Conservation (phyloP, 1,140 invertebrate genomes). For the Anoplolepis gracilipes region DNA sequence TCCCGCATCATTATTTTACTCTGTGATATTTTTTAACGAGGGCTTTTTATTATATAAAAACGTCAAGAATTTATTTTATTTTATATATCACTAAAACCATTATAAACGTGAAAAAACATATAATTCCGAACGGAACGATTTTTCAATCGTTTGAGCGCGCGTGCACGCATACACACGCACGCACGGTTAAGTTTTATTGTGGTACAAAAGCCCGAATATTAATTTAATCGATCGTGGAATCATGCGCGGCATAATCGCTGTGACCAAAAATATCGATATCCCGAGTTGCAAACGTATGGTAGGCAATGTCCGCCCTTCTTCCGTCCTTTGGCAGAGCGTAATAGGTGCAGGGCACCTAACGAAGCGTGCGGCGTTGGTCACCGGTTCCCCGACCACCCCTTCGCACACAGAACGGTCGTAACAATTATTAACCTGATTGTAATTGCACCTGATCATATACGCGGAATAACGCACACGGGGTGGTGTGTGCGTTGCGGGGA, state of each 20-base stretch:
- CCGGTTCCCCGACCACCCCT: slow-evolving; percentile 42
- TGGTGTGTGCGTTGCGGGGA: slow-evolving; percentile 52
- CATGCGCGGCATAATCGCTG: slow-evolving; percentile 61
- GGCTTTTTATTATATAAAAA: slow-evolving; percentile 53
- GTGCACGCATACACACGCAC: not conserved
- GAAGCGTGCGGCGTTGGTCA: slow-evolving; percentile 66
- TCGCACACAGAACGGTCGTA: slow-evolving; percentile 63
- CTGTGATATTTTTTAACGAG: slow-evolving; percentile 52
- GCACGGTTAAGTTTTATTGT: slow-evolving; percentile 50
- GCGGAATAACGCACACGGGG: slow-evolving; percentile 71
- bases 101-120: slow-evolving; percentile 61
- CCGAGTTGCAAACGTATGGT: slow-evolving; percentile 57
- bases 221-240: slow-evolving; percentile 60
- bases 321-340: slow-evolving; percentile 61
- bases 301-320: slow-evolving; percentile 47
- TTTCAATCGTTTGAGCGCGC: slow-evolving; percentile 54
- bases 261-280: slow-evolving; percentile 62
- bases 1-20: slow-evolving; percentile 51
- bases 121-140: slow-evolving; percentile 48
- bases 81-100: slow-evolving; percentile 48
- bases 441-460: slow-evolving; percentile 84
- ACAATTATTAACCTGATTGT: slow-evolving; percentile 84
- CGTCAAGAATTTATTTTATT: slow-evolving; percentile 59
- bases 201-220: slow-evolving; percentile 56
- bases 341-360: slow-evolving; percentile 65